These are phyloP conservation scores for Antitype chi DNA, from an alignment of 2,888 invertebrate genomes.

Conservation along the genomic window DNA sequence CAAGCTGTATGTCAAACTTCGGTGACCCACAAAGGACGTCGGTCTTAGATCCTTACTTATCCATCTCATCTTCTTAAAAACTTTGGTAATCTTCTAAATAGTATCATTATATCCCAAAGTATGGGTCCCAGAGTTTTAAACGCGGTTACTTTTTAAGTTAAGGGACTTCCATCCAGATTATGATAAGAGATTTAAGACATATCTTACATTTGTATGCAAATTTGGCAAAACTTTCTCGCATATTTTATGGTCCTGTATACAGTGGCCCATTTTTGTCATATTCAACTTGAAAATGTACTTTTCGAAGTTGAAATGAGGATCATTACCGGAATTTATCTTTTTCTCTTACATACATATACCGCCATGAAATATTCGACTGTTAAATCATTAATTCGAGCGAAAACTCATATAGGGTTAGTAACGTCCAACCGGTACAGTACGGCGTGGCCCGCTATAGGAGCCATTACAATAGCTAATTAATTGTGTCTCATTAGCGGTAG, in stretches of 20 bases:
- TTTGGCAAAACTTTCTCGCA: conserved; percentile 41
- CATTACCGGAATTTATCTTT: neutral
- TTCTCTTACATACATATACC: neutral
- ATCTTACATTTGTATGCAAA: conserved; percentile 58
- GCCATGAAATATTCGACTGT: too few relatives aligned
- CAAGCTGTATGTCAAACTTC: conserved; percentile 27
- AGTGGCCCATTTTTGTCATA: conserved; percentile 11
- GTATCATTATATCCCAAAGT: conserved; percentile 62
- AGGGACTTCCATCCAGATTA: conserved; percentile 40
- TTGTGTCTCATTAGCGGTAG: too few relatives aligned
- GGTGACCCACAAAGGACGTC: conserved; percentile 21
- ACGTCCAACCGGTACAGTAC: too few relatives aligned
- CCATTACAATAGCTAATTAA: too few relatives aligned
- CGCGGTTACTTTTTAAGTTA: conserved; percentile 48
- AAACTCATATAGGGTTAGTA: too few relatives aligned
- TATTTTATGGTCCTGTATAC: conserved; percentile 32
- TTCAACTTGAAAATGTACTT: conserved; percentile 29
- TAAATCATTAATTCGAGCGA: too few relatives aligned
- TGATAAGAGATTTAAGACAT: conserved; percentile 53
- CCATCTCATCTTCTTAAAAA: conserved; percentile 66
- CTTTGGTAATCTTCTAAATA: conserved; percentile 67
- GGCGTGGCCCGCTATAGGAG: too few relatives aligned
- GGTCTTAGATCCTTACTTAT: conserved; percentile 50
- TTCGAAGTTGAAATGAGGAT: conserved; percentile 19
- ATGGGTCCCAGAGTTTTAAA: conserved; percentile 54